phyloP scores from a whole-genome alignment of 2,113 vertebrate species.

The Oncorhynchus nerka region DNA sequence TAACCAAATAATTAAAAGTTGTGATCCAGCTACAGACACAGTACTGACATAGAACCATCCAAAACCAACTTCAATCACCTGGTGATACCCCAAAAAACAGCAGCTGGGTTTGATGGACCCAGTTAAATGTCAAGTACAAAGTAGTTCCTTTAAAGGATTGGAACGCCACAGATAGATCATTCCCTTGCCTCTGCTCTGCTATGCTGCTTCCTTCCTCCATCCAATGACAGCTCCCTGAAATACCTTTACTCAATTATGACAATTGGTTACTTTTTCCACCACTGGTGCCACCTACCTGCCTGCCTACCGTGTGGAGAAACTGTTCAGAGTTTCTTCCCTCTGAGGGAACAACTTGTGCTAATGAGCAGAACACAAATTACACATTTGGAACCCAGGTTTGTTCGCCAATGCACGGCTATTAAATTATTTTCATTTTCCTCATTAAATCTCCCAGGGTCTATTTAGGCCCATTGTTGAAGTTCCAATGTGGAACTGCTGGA shows the following conservation, averaged over 20 bases:
- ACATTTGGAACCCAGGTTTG: neutral
- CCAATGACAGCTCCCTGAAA: neutral
- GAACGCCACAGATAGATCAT: neutral
- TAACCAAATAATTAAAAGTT: neutral
- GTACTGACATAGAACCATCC: too few species aligned
- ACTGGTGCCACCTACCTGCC: too few species aligned
- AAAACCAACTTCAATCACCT: constrained; percentile 1
- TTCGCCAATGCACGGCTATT: neutral
- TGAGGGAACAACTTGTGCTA: neutral
- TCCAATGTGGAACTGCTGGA: neutral
- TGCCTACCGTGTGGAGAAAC: too few species aligned
- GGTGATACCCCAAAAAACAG: neutral
- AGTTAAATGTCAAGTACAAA: constrained; percentile 18
- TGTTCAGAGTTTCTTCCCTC: neutral
- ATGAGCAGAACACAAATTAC: neutral
- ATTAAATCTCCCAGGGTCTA: neutral
- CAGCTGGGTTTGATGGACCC: constrained; percentile 1
- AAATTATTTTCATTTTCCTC: neutral
- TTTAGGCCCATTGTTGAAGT: neutral
- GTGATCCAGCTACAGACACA: neutral
- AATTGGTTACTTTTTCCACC: too few species aligned
- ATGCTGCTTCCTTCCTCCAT: neutral
- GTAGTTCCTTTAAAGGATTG: neutral
- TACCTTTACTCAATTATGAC: too few species aligned
- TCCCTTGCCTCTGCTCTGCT: neutral